A percentile compares a stretch with the other conserved stretches of the same genome.
Conservation (phyloP, 2,113 vertebrate genomes). For the Dromiciops gliroides region DNA sequence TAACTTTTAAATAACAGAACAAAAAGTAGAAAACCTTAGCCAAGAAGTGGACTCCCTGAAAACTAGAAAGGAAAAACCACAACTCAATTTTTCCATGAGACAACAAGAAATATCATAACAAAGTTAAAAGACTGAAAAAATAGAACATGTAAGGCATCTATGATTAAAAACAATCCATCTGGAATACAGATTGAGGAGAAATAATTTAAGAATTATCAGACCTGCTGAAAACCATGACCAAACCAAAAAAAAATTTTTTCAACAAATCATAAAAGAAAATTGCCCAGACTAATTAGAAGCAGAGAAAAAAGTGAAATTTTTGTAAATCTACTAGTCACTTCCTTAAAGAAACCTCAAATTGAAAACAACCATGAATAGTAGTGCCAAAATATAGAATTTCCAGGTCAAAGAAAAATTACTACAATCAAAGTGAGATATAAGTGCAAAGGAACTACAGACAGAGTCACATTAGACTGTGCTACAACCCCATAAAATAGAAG, state of each 20-base stretch:
- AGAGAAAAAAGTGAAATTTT: background rate
- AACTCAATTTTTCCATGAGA: background rate
- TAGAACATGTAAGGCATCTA: background rate
- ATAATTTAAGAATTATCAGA: background rate
- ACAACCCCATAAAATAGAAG: background rate
- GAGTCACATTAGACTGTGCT: background rate
- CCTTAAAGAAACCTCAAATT: background rate
- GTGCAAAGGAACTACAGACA: background rate
- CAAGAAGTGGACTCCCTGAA: background rate
- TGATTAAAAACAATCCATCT: background rate
- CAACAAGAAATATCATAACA: background rate
- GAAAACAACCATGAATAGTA: background rate
- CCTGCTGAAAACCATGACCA: background rate
- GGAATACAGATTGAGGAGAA: background rate
- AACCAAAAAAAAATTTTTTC: background rate
- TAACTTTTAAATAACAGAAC: background rate
- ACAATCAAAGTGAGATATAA: background rate
- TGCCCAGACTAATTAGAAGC: background rate
- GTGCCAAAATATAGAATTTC: background rate
- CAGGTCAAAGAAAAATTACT: background rate
- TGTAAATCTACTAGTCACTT: background rate
- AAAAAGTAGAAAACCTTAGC: background rate
- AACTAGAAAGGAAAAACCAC: background rate
- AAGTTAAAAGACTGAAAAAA: background rate
- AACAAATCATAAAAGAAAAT: background rate